Evolutionary conservation across 53 echinoderm and acorn worm genomes (phyloP), one percentile per base, ranked within the genome.

Genomic region (Patiria pectinifera): DNA sequence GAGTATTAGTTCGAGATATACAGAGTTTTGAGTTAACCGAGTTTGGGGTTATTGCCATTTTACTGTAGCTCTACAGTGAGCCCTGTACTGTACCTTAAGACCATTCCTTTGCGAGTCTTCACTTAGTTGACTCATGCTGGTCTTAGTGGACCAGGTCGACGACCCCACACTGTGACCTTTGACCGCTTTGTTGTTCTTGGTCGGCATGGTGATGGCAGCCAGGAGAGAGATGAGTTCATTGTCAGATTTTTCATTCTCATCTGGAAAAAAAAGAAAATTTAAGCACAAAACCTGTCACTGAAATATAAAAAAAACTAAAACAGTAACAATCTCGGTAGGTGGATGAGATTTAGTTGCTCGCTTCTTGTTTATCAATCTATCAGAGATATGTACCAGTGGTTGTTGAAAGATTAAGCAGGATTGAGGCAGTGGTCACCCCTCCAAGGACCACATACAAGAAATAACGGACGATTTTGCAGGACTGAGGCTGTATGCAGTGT

Each of bases 141-240:
- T 84, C 85, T 91, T 85, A 10, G 70, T 91, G 25, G 94, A 78
- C 86, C 94, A 92, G 84, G 93, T 95, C 59, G n/a, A 86, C 69
- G 91, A 89, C n/a, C 84, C 82, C 46, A 77, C 69, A 45, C 45
- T 58, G 21, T 92, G 92, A 76, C 85, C 89, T 84, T 82, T 81
- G 60, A 24, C 21, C 21, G 62, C 48, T 59, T 85, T 85, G 44
- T 59, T 89, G 72, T 85, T 74, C 46, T 92, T 85, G n/a, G 88
- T 85, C 58, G 95, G 96, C 95, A 96, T 96, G 75, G 96, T 96
- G 25, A 95, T 91, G 1, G 97, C 89, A 45, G 97, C 97, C 23
- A 97, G 96, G 3, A 97, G 76, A 43, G 93, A 86, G n/a, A 96
- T 95, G 71, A 97, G 70, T 71, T 96, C 96, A 80, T 71, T 94